A percentile compares a stretch with the other conserved stretches of the same genome.
phyloP scores from a whole-genome alignment of 2,113 vertebrate genomes.

The Brachypteracias leptosomus region DNA sequence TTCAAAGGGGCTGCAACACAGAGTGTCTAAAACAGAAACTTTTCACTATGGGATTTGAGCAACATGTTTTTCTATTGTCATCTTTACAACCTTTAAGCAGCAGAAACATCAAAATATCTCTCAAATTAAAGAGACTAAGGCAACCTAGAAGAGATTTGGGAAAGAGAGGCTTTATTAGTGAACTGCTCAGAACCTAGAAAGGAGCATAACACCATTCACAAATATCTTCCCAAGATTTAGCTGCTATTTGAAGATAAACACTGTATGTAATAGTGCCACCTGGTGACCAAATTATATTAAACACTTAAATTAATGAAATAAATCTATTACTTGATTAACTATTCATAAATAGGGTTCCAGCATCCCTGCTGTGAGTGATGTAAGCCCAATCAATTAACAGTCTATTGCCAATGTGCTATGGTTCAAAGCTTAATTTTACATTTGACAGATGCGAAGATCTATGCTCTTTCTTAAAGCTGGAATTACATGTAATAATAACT shows the following conservation, averaged over 20 bases:
- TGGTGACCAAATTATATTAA: slow-evolving; percentile 7
- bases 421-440: neutral
- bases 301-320: neutral
- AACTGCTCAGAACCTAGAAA: neutral
- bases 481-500: neutral
- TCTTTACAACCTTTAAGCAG: neutral
- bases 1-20: neutral
- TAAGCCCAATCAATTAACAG: neutral
- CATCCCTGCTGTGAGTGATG: neutral
- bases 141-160: neutral
- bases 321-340: neutral
- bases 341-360: neutral
- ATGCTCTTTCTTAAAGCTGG: neutral
- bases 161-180: neutral
- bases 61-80: neutral
- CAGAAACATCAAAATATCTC: neutral
- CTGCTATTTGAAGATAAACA: neutral
- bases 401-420: neutral
- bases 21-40: neutral
- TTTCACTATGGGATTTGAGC: neutral
- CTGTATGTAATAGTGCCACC: slow-evolving; percentile 26
- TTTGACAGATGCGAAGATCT: neutral
- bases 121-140: neutral
- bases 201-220: neutral
- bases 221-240: neutral